Base-by-base conservation (phyloP, 2,888 invertebrate genomes). In the Tinea semifulvella region DNA sequence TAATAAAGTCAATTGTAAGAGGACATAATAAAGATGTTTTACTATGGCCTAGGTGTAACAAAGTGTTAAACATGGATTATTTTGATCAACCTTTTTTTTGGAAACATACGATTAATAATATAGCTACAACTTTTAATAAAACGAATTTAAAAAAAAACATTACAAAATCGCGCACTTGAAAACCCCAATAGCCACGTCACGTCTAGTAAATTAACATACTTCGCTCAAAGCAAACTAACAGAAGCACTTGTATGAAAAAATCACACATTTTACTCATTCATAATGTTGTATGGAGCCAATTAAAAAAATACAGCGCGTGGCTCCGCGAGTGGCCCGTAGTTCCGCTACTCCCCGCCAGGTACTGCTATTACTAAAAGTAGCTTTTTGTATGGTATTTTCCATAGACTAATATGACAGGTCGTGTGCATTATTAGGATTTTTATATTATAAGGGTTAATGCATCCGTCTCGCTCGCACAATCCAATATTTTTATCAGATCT, bases 251-350 rank as follows among this genome's bases (percentile, higher is more conserved):
- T 26, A 28, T 31, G 31, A 18, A 65, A 63, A 71, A 71, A 62
- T 65, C 71, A 73, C 71, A 65, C 69, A 68, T 68, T 73, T 68
- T 63, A 73, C 69, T 68, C 73, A 77, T 77, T 76, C 74, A 75
- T 58, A 65, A 62, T 55, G 17, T 59, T 71, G 70, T 73, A 79
- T 75, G 72, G 57, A 56, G 79, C 79, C 77, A 80, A 80, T 80
- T 80, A 80, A 80, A 79, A 79, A 70, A 68, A 75, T 67, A 76
- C 77, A 77, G 71, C 68, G 69, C 68, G 58, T 76, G 75, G 65
- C 61, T 79, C 51, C 60, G 65, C 66, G 67, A 79, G 77, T 72
- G 72, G 66, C 50, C 14, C 16, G 74, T 68, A 74, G 77, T 79
- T 71, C 67, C 61, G 75, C 79, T 79, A 79, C 77, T 75, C 75